A percentile compares a stretch with the other conserved stretches of the same genome.
Conservation (phyloP, 2,888 invertebrate genomes). For the Nymphalis polychloros region DNA sequence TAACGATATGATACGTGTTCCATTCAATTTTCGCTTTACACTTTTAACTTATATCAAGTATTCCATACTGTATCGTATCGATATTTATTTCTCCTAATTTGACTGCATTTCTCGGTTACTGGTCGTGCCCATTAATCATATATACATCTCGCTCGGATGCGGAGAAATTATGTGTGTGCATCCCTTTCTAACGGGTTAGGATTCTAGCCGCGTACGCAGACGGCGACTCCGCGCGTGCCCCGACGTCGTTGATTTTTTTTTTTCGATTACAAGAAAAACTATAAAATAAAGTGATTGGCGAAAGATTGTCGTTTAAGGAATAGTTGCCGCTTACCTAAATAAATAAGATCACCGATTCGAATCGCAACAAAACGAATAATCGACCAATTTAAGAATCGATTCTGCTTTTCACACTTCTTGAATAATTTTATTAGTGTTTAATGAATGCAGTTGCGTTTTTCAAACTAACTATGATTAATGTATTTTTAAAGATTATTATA, state of each 20-base stretch:
- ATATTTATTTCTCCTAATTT: constrained; percentile 78
- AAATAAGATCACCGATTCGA: constrained; percentile 27
- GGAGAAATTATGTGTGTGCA: constrained; percentile 33
- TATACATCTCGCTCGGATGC: constrained; percentile 48
- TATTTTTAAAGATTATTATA: too few species aligned
- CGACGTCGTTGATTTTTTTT: constrained; percentile 52
- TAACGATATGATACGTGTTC: constrained; percentile 24
- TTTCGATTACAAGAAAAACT: constrained; percentile 69
- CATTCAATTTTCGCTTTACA: constrained; percentile 42
- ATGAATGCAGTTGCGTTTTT: too few species aligned
- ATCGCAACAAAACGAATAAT: constrained; percentile 17
- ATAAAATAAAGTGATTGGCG: constrained; percentile 67
- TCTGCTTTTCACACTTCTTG: neutral
- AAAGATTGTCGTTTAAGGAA: constrained; percentile 51
- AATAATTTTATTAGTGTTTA: neutral
- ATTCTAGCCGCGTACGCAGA: constrained; percentile 66
- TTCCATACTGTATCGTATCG: constrained; percentile 53
- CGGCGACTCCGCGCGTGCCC: constrained; percentile 70
- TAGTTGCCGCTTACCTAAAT: constrained; percentile 56
- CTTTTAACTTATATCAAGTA: constrained; percentile 47
- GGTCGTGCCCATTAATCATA: constrained; percentile 70
- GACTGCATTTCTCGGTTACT: constrained; percentile 71
- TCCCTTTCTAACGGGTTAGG: constrained; percentile 58
- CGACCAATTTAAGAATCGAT: neutral
- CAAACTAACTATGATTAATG: too few species aligned